Base-by-base conservation (phyloP, 2,797 vertebrate genomes). In the Anableps anableps region DNA sequence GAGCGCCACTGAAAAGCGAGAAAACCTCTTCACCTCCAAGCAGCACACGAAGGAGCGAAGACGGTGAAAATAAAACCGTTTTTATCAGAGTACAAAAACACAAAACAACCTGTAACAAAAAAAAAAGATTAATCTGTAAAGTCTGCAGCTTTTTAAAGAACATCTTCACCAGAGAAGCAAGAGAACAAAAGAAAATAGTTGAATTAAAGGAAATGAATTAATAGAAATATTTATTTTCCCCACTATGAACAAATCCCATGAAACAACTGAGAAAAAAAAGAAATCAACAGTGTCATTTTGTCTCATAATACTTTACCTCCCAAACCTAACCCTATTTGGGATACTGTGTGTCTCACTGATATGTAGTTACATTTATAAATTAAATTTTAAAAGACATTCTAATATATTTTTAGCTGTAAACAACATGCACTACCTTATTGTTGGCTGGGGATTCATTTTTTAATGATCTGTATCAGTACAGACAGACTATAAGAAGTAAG, bases 51-150 rank as follows among this genome's bases (percentile, higher is more conserved):
- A 80, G 85, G 51, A 73, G 75, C 31, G 9, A 74, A 77, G 78
- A 88, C 86, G 1, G 64, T 36, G n/a, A 70, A 60, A 76, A 78
- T 66, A 72, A 88, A 86, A 84, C 23, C 17, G 43, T 53, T 66
- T 70, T 26, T 58, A 80, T 73, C 38, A 75, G 64, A 81, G 83
- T 70, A 81, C 74, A 83, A 70, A 84, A 50, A 82, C 70, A 83
- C 72, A 83, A 83, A 88, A 83, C 43, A 86, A 83, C 70, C 70
- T 58, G 50, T 79, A 53, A 76, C 45, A 34, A 62, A 73, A 73
- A 45, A 73, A 77, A 47, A 29, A 34, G 74, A 83, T 51, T 68
- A 75, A 78, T 38, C 71, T 76, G 75, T 48, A 45, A 82, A 55
- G 50, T 77, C 62, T 73, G 17, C 48, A n/a, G 31, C n/a, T 68